A percentile compares a stretch with the other conserved stretches of the same genome.
Conservation (phyloP, 2,113 vertebrate genomes). For the Rhodinocichla rosea region DNA sequence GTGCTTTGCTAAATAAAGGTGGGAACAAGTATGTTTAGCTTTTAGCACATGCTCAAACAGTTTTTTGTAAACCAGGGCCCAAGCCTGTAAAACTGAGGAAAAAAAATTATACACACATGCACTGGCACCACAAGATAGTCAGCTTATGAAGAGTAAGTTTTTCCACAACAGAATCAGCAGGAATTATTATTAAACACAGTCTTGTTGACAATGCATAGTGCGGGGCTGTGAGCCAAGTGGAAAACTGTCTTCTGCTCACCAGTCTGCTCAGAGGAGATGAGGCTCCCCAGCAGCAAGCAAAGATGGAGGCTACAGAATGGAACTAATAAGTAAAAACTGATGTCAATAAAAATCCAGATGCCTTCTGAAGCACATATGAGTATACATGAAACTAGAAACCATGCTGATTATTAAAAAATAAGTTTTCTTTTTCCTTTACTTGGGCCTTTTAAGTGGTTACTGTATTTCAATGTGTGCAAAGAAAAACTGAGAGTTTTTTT, state of each 20-base stretch:
- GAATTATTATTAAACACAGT: conserved; percentile 58
- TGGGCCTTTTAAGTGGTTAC: neutral
- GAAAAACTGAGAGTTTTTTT: neutral
- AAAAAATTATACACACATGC: conserved; percentile 13
- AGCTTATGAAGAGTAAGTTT: conserved; percentile 45
- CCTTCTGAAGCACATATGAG: neutral
- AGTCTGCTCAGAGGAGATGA: neutral
- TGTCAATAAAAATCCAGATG: neutral
- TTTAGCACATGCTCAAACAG: neutral
- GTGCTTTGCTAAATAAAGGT: conserved; percentile 4
- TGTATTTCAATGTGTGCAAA: neutral
- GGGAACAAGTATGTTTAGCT: conserved; percentile 6
- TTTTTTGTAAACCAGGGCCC: neutral
- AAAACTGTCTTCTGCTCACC: conserved; percentile 20
- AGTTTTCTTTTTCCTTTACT: neutral
- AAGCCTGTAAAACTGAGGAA: neutral
- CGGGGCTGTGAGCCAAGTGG: conserved; percentile 20
- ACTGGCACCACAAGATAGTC: conserved; percentile 25
- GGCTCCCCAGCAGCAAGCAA: neutral
- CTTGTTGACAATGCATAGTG: conserved; percentile 20
- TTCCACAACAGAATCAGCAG: conserved; percentile 64
- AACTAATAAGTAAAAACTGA: neutral
- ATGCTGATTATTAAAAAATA: neutral
- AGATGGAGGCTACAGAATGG: neutral
- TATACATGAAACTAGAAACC: neutral